These are phyloP conservation scores for Falco punctatus DNA, from an alignment of 2,113 vertebrate species.

Conservation along the genomic window DNA sequence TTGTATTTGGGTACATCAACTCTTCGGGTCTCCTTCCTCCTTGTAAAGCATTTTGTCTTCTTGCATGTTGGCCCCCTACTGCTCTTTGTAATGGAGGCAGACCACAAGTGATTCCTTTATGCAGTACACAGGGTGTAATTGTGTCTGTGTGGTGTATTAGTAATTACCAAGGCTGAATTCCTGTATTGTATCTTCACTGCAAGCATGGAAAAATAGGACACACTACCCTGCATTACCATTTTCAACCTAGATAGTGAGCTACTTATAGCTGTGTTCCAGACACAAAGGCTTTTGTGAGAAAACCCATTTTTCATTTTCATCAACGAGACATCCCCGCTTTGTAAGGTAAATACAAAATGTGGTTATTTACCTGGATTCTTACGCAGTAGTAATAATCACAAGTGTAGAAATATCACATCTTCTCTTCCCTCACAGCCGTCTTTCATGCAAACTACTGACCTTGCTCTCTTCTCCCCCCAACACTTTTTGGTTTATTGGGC, in stretches of 20 bases:
- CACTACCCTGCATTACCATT: constrained; percentile 70
- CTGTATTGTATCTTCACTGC: constrained; percentile 88
- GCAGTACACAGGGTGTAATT: constrained; percentile 90
- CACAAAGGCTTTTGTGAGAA: constrained; percentile 72
- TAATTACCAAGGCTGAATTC: constrained; percentile 93
- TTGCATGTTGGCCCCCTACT: constrained; percentile 71
- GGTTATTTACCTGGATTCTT: constrained; percentile 45
- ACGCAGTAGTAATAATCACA: neutral
- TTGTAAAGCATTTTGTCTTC: constrained; percentile 76
- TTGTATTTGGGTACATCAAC: constrained; percentile 74
- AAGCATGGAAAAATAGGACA: constrained; percentile 82
- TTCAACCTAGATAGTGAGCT: constrained; percentile 78
- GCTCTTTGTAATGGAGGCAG: constrained; percentile 79
- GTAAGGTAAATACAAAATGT: constrained; percentile 36
- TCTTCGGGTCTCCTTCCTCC: constrained; percentile 76
- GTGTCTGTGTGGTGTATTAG: constrained; percentile 90
- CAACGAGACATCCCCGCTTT: constrained; percentile 44
- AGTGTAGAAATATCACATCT: neutral
- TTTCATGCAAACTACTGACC: neutral
- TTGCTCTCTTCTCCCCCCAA: neutral
- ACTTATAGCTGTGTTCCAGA: constrained; percentile 67
- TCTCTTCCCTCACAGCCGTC: neutral
- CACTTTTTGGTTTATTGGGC: neutral
- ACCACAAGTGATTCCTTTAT: constrained; percentile 93
- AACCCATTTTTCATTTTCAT: constrained; percentile 68